A percentile compares a stretch with the other conserved stretches of the same genome.
Conservation (phyloP, 2,113 vertebrate genomes). For the Neotragus moschatus region DNA sequence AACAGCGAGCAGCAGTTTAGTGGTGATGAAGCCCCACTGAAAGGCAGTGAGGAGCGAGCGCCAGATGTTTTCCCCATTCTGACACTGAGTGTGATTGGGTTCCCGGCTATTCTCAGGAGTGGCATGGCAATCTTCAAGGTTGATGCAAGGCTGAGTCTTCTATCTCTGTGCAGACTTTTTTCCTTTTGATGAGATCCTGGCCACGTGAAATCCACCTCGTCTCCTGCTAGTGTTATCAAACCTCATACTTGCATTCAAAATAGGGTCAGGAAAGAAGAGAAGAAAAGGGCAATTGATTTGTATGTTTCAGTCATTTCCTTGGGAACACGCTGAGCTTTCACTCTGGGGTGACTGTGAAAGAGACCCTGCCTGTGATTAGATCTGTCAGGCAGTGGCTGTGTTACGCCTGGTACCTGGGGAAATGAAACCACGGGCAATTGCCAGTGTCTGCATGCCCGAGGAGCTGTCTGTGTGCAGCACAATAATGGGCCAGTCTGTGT, state of each 20-base stretch:
- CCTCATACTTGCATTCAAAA: slow-evolving; percentile 70
- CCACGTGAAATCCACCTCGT: slow-evolving; percentile 55
- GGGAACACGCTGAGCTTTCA: slow-evolving; percentile 72
- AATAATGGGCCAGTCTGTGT: slow-evolving; percentile 17
- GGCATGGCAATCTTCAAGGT: slow-evolving; percentile 42
- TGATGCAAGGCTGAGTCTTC: slow-evolving; percentile 23
- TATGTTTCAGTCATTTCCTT: slow-evolving; percentile 72
- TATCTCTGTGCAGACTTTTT: slow-evolving; percentile 48
- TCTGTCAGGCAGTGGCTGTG: slow-evolving; percentile 69
- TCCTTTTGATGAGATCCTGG: slow-evolving; percentile 62
- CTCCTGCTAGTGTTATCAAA: slow-evolving; percentile 64
- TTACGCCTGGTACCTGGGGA: slow-evolving; percentile 61
- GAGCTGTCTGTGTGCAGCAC: slow-evolving; percentile 32
- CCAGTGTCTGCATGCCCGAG: slow-evolving; percentile 43
- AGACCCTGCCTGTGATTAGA: slow-evolving; percentile 70
- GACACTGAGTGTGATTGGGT: slow-evolving; percentile 41
- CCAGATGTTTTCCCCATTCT: background rate
- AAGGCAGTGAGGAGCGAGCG: background rate
- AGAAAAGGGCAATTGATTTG: slow-evolving; percentile 76
- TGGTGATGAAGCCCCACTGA: background rate
- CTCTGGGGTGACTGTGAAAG: slow-evolving; percentile 69
- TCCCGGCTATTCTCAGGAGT: slow-evolving; percentile 39
- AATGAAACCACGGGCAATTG: slow-evolving; percentile 65
- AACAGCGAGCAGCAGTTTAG: background rate
- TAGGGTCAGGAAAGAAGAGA: slow-evolving; percentile 68